Conservation (phyloP, 2,797 vertebrate genomes). For the Poecile montanus region DNA sequence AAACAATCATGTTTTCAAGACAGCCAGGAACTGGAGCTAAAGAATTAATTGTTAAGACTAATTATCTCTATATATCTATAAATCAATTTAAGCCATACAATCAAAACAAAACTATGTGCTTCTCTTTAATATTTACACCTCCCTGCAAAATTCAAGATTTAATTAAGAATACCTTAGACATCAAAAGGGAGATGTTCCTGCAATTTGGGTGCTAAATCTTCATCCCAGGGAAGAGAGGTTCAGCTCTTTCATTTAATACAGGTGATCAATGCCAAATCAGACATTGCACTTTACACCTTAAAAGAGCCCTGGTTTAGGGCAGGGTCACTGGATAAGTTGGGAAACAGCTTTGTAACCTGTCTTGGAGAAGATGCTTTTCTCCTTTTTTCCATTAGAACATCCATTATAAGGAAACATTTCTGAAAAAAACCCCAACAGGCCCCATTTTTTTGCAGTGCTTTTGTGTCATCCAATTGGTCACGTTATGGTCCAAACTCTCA, state of each 20-base stretch:
- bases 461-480: background rate
- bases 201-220: background rate
- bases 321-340: rapidly evolving
- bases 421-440: background rate
- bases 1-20: background rate
- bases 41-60: background rate
- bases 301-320: background rate
- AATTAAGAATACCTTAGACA: background rate
- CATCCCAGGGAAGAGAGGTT: background rate
- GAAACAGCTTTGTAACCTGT: background rate
- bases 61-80: background rate
- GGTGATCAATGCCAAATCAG: background rate
- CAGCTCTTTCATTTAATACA: background rate
- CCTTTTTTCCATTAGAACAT: background rate
- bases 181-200: background rate
- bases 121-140: background rate
- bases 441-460: background rate
- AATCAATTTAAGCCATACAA: background rate
- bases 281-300: background rate
- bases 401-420: background rate
- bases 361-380: background rate
- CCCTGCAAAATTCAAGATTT: background rate
- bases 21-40: background rate
- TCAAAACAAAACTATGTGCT: background rate
- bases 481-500: background rate